Evolutionary conservation across 1,140 invertebrate species (phyloP).

Genomic region (Trinorchestia longiramus): DNA sequence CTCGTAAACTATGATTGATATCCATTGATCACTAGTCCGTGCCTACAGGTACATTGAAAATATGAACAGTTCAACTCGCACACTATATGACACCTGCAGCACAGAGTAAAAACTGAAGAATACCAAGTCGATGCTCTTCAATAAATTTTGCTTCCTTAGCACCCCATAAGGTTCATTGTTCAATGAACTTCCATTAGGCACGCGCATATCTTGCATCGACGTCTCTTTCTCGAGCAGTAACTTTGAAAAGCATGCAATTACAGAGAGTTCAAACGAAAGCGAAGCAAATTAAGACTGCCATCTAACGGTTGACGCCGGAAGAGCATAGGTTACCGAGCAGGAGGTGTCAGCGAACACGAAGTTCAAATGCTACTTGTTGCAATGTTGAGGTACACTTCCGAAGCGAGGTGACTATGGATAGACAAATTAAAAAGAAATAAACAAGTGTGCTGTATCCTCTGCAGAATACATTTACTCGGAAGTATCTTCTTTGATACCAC

Average conservation of each 20-base stretch:
- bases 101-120: neutral
- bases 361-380: neutral
- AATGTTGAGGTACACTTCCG: neutral
- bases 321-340: neutral
- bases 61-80: neutral
- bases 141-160: neutral
- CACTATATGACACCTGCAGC: neutral
- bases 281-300: neutral
- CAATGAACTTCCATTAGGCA: neutral
- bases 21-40: neutral
- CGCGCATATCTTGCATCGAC: neutral
- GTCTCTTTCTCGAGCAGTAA: neutral
- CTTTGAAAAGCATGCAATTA: neutral
- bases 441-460: neutral
- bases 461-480: neutral
- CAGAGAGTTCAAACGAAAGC: conserved; percentile 8
- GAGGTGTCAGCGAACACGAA: neutral
- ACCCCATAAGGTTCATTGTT: neutral
- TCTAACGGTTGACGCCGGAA: neutral
- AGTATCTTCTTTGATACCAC: neutral
- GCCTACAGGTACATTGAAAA: neutral
- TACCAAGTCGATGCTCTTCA: neutral
- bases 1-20: neutral
- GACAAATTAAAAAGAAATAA: neutral
- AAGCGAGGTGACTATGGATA: neutral